Conservation (phyloP, 2,888 invertebrate species). For the Mimumesa dahlbomi region DNA sequence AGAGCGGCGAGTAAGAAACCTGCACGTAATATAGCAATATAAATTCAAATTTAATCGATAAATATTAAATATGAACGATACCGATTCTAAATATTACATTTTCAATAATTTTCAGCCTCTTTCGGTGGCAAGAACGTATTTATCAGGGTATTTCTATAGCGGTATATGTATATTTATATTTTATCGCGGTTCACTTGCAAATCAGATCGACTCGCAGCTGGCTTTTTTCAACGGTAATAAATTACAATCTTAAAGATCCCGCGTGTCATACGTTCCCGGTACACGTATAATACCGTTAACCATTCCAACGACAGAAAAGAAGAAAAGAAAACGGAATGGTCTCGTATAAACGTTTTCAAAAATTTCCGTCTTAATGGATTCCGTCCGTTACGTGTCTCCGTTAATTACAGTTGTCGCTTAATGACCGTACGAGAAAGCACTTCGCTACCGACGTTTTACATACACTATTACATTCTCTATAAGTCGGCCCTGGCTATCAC, state of each 20-base stretch:
- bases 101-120: background rate
- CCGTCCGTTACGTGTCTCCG: conserved; percentile 21
- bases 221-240: background rate
- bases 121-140: background rate
- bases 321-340: background rate
- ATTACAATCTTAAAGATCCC: conserved; percentile 8
- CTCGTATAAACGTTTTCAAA: background rate
- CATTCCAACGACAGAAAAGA: background rate
- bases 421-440: conserved; percentile 17
- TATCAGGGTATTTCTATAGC: background rate
- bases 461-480: background rate
- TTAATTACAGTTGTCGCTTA: conserved; percentile 34
- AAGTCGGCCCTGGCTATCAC: conserved; percentile 18
- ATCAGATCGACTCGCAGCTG: conserved; percentile 17
- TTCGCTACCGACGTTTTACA: background rate
- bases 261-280: no score
- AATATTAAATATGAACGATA: background rate
- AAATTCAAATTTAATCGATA: no score
- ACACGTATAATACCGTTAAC: conserved; percentile 19
- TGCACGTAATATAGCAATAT: no score
- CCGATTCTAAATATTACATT: background rate
- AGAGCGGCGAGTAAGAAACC: no score
- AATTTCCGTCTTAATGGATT: conserved; percentile 3
- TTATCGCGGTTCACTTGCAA: conserved; percentile 12
- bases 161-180: background rate